A percentile compares a stretch with the other conserved stretches of the same genome.
phyloP scores from a whole-genome alignment of 2,888 invertebrate species.

The Yponomeuta plumbellus region DNA sequence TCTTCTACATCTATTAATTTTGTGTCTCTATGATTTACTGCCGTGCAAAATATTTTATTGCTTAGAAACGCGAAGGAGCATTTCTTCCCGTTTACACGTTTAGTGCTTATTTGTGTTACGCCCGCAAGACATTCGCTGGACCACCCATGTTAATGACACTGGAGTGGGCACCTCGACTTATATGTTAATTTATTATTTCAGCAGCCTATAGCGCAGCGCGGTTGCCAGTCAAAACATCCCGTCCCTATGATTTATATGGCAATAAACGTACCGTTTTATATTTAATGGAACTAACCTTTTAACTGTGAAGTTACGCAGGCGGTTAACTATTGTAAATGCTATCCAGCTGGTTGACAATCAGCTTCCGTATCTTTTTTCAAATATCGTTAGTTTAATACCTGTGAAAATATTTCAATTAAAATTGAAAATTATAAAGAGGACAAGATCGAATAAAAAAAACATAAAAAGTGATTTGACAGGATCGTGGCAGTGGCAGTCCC shows the following conservation, averaged over 20 bases:
- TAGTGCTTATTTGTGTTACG: background rate
- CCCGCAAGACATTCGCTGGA: constrained; percentile 30
- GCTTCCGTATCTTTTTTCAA: background rate
- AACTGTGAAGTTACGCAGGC: constrained; percentile 61
- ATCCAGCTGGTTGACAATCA: constrained; percentile 17
- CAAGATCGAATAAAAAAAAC: no score
- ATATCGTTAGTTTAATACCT: background rate
- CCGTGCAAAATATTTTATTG: background rate
- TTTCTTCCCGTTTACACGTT: background rate
- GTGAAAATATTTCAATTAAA: background rate
- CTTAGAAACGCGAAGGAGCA: background rate
- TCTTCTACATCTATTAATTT: background rate
- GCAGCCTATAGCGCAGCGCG: constrained; percentile 48
- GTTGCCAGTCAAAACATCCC: constrained; percentile 69
- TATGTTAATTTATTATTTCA: constrained; percentile 71
- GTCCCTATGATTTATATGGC: constrained; percentile 65
- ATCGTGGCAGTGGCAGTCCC: no score
- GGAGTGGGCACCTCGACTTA: constrained; percentile 60
- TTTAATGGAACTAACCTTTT: constrained; percentile 71
- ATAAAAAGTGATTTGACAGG: no score
- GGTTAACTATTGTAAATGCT: constrained; percentile 29
- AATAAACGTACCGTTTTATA: constrained; percentile 68
- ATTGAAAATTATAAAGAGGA: no score
- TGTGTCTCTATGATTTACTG: background rate
- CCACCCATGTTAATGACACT: constrained; percentile 62